phyloP scores from a whole-genome alignment of 1,140 invertebrate genomes.

The Platyura marginata region DNA sequence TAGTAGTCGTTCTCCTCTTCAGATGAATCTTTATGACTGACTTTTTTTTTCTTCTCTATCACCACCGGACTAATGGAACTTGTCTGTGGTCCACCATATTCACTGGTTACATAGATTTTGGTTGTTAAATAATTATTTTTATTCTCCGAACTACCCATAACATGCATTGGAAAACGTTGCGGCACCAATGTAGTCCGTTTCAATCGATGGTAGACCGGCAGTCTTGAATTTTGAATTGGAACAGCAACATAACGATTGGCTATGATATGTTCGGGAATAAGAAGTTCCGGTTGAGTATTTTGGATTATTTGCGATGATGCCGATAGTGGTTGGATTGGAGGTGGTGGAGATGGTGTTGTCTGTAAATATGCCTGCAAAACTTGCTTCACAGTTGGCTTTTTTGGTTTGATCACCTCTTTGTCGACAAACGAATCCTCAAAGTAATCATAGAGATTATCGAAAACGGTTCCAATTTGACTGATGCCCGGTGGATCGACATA shows the following conservation, averaged over 20 bases:
- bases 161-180: not conserved
- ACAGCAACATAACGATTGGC: no score
- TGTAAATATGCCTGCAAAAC: no score
- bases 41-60: not conserved
- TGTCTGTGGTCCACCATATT: not conserved
- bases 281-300: no score
- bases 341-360: no score
- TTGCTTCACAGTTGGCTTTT: no score
- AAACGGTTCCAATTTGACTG: not conserved
- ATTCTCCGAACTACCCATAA: not conserved
- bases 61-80: no score
- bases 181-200: not conserved
- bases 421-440: not conserved
- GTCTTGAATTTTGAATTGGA: no score
- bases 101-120: constrained; percentile 2
- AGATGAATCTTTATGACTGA: not conserved
- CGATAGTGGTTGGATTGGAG: no score
- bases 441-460: constrained; percentile 2
- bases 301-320: no score
- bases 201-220: not conserved
- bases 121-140: not conserved
- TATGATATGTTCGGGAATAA: no score
- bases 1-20: not conserved
- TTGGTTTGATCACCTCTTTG: not conserved
- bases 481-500: constrained; percentile 1